Percentiles rank a stretch among this genome's conserved stretches.
Evolutionary conservation across 2,888 invertebrate genomes (phyloP).

Genomic region (Agrotis segetum): DNA sequence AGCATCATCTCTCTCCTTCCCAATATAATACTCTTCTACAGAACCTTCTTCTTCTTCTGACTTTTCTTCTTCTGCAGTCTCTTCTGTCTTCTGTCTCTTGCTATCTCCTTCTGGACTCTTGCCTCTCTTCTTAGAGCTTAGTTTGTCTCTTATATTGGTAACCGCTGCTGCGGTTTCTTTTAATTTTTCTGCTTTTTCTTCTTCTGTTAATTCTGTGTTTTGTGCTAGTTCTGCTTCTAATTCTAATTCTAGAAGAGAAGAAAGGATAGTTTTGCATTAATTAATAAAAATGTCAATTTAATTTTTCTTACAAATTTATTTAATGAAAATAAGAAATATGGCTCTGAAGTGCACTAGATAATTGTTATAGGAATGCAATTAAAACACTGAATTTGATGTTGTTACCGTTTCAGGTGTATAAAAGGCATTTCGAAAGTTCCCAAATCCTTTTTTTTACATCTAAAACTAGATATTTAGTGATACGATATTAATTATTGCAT

Average conservation of each 20-base stretch:
- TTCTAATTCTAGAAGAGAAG: slow-evolving; percentile 80
- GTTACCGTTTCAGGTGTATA: too few species aligned
- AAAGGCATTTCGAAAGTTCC: too few species aligned
- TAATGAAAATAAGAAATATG: too few species aligned
- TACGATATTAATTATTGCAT: too few species aligned
- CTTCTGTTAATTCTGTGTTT: slow-evolving; percentile 67
- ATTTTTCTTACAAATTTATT: too few species aligned
- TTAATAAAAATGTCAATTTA: too few species aligned
- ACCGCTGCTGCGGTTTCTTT: slow-evolving; percentile 81
- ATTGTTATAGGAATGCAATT: too few species aligned
- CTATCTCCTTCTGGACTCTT: slow-evolving; percentile 72
- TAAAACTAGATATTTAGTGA: too few species aligned
- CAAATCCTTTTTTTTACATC: too few species aligned
- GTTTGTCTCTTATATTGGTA: slow-evolving; percentile 83
- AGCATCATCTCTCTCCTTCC: slow-evolving; percentile 92
- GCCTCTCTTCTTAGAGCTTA: slow-evolving; percentile 74
- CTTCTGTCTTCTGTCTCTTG: slow-evolving; percentile 70
- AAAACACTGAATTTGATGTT: too few species aligned
- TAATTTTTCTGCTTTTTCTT: slow-evolving; percentile 73
- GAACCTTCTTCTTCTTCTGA: slow-evolving; percentile 70
- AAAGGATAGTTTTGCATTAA: not conserved
- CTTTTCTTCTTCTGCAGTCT: slow-evolving; percentile 66
- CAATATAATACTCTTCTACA: slow-evolving; percentile 91
- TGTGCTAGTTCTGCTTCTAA: slow-evolving; percentile 75
- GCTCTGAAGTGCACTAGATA: too few species aligned